Conservation (phyloP, 2,888 invertebrate species). For the Brenthis ino region DNA sequence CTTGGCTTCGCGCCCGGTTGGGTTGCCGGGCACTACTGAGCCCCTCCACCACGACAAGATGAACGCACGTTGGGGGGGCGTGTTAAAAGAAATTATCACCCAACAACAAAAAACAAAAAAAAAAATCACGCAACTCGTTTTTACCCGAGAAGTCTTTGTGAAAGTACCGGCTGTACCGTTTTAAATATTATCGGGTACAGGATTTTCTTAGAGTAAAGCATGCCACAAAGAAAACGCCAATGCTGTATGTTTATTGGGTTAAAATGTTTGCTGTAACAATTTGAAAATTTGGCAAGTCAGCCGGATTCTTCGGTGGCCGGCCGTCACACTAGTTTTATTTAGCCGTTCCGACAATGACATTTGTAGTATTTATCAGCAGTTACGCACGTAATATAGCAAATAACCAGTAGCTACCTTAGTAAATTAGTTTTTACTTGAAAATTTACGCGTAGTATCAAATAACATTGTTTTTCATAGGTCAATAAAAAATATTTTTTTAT, state of each 20-base stretch:
- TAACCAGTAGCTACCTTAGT: slow-evolving; percentile 10
- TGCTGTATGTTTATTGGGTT: not conserved
- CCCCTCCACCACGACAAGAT: no score
- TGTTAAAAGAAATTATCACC: no score
- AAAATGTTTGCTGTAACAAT: slow-evolving; percentile 29
- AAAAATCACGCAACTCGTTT: no score
- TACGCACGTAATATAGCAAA: slow-evolving; percentile 37
- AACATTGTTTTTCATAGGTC: not conserved
- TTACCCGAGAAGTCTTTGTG: no score
- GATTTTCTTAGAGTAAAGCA: no score
- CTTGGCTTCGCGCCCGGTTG: no score
- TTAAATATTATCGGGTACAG: no score
- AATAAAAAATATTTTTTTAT: no score
- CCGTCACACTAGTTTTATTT: slow-evolving; percentile 40
- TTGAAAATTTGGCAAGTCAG: slow-evolving; percentile 40
- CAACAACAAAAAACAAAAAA: no score
- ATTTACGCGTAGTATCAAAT: not conserved
- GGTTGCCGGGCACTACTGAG: no score
- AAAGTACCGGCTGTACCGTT: no score
- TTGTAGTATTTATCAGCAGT: slow-evolving; percentile 33
- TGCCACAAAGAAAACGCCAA: not conserved
- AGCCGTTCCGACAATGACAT: slow-evolving; percentile 37
- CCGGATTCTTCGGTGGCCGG: slow-evolving; percentile 39
- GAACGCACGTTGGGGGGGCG: no score
- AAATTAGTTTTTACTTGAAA: slow-evolving; percentile 18